Conservation (phyloP, 2,113 vertebrate genomes). For the Zapornia atra region DNA sequence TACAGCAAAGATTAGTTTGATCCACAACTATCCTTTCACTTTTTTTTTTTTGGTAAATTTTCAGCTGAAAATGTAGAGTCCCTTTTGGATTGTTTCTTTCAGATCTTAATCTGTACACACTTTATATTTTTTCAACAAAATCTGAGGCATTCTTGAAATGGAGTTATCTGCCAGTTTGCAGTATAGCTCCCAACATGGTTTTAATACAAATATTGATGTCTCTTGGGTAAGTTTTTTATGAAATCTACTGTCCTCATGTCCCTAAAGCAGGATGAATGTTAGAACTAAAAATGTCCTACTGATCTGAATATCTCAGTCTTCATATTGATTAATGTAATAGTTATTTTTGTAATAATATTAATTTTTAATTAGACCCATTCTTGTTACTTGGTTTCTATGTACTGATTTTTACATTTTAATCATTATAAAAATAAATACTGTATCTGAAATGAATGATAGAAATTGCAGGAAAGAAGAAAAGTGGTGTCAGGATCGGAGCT, state of each 20-base stretch:
- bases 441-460: not conserved
- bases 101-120: not conserved
- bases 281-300: constrained; percentile 43
- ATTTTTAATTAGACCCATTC: constrained; percentile 39
- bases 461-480: not conserved
- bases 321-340: constrained; percentile 40
- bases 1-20: not conserved
- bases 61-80: not conserved
- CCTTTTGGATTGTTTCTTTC: not conserved
- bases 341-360: constrained; percentile 48
- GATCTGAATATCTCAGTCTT: constrained; percentile 33
- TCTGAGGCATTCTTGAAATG: not conserved
- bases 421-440: constrained; percentile 12
- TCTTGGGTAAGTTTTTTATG: not conserved
- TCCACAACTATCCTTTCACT: not conserved
- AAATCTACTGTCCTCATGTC: not conserved
- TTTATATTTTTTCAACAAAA: not conserved
- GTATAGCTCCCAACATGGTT: not conserved
- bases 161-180: not conserved
- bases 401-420: not conserved
- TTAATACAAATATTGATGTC: not conserved
- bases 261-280: constrained; percentile 37
- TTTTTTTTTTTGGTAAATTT: not conserved
- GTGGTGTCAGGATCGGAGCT: not conserved
- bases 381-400: constrained; percentile 33